Evolutionary conservation across 2,113 vertebrate genomes (phyloP).

Genomic region (Potamarius usumacintae): DNA sequence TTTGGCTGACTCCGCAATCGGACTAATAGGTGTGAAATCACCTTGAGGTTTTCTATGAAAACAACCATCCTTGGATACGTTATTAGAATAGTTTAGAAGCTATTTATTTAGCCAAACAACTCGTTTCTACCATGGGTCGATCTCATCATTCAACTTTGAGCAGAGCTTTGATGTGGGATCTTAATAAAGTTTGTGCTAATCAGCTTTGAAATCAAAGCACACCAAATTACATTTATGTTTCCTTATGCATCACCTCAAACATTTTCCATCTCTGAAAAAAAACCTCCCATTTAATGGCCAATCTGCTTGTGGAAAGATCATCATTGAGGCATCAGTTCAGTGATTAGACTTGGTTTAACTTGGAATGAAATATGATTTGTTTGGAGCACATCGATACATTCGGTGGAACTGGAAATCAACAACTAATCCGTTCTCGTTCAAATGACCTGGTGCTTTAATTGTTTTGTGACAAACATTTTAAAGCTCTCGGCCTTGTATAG

Average conservation of each 20-base stretch:
- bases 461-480: slow-evolving; percentile 12
- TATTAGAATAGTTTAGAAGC: background rate
- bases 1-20: background rate
- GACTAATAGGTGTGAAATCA: background rate
- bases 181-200: slow-evolving; percentile 19
- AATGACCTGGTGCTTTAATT: background rate
- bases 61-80: background rate
- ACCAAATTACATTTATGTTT: slow-evolving; percentile 14
- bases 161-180: slow-evolving; percentile 9
- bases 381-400: background rate
- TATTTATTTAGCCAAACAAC: background rate
- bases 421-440: slow-evolving; percentile 7
- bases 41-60: background rate
- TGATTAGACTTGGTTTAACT: slow-evolving; percentile 24
- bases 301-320: slow-evolving; percentile 14
- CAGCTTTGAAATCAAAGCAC: slow-evolving; percentile 29
- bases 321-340: slow-evolving; percentile 16
- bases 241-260: slow-evolving; percentile 16
- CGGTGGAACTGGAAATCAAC: slow-evolving; percentile 4
- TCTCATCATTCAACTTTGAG: background rate
- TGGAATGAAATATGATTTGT: slow-evolving; percentile 28
- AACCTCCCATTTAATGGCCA: slow-evolving; percentile 1
- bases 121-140: background rate
- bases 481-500: background rate
- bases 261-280: slow-evolving; percentile 10